phyloP scores from a whole-genome alignment of 2,113 vertebrate species.

The Eretmochelys imbricata region DNA sequence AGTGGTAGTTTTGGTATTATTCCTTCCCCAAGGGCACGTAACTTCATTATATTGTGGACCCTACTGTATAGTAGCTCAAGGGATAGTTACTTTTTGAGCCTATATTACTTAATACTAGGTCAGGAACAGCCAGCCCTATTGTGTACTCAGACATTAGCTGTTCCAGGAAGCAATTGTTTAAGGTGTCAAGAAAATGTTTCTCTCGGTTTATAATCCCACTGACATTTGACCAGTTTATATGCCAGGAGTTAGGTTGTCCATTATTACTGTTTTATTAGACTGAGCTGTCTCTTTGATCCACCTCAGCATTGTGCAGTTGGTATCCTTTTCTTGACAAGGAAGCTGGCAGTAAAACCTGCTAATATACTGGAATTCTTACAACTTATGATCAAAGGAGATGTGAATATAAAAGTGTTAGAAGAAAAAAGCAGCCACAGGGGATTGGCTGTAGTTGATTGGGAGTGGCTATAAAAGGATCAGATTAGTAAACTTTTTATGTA shows the following conservation, averaged over 20 bases:
- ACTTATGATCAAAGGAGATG: accelerated
- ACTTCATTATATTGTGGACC: conserved; percentile 31
- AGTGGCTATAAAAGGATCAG: neutral
- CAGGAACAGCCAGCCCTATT: conserved; percentile 38
- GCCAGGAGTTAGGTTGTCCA: conserved; percentile 36
- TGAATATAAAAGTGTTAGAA: neutral
- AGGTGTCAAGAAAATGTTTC: conserved; percentile 38
- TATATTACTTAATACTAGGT: conserved; percentile 15
- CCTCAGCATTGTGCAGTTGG: neutral
- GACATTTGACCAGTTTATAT: neutral
- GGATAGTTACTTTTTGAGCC: conserved; percentile 37
- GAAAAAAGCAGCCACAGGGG: accelerated
- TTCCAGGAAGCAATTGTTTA: conserved; percentile 21
- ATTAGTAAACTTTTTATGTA: accelerated
- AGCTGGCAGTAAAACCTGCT: neutral
- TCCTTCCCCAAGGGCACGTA: conserved; percentile 41
- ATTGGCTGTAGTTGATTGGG: neutral
- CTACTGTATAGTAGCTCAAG: neutral
- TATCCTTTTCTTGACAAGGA: conserved; percentile 19
- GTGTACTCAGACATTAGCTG: conserved; percentile 23
- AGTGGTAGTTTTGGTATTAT: conserved; percentile 47
- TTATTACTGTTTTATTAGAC: conserved; percentile 9
- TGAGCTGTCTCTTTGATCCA: neutral
- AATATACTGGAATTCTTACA: accelerated
- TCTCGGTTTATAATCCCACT: conserved; percentile 25